Evolutionary conservation across 2,113 vertebrate genomes (phyloP), one percentile per base, ranked within the genome.

Genomic region (Crotalus horridus): DNA sequence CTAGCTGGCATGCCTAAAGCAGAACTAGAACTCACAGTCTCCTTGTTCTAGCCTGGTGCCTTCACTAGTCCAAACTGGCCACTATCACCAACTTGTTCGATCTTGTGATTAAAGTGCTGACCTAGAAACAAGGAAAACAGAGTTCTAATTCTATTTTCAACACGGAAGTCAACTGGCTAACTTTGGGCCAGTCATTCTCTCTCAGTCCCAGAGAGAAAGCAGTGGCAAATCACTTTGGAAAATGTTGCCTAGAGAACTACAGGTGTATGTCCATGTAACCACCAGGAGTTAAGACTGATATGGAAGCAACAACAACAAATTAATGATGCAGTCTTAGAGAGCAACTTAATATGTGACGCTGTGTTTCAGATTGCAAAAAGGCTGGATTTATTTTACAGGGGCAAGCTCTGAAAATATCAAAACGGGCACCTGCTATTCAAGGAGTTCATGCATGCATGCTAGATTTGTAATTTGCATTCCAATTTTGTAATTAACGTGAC

Each of bases 401-500:
- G 69, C 87, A 94, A 94, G 0, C 55, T 94, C 91, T 48, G 89
- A 59, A 94, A 95, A 69, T 59, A 6, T 89, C 87, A 74, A 58
- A 64, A 33, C 10, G 6, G 91, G 74, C 90, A 87, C 90, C 61
- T 86, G 74, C 20, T 92, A 93, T 94, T 95, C 74, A 95, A 96
- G 93, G 91, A 94, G 90, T 85, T 94, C 24, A 55, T 89, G 87
- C 48, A 87, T 61, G 17, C 61, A 94, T 64, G 6, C 2, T 74
- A 54, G 90, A 64, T 85, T 61, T 51, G 1, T 8, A 53, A 93
- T 91, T 74, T 90, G 53, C 88, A 91, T 94, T 51, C 94, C 58
- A 54, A 29, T 87, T 55, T 90, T 54, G 64, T 51, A 93, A 95
- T 96, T 94, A 95, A 93, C 11, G 90, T 88, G 59, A 64, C 17